These are phyloP conservation scores for Listronotus oregonensis DNA, from an alignment of 1,140 invertebrate genomes.

Conservation along the genomic window DNA sequence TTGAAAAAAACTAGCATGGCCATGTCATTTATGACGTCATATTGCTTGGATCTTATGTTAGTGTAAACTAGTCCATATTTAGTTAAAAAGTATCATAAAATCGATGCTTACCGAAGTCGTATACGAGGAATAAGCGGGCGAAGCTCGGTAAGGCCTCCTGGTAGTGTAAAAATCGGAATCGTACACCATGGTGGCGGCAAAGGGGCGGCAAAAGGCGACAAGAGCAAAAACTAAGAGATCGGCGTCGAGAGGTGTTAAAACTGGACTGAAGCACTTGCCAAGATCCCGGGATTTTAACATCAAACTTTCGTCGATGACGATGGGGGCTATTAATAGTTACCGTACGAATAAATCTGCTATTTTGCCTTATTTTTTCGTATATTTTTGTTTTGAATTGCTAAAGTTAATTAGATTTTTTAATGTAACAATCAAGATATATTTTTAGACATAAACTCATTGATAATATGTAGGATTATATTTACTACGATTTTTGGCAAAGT, in stretches of 20 bases:
- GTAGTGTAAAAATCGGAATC: conserved; percentile 87
- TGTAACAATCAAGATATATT: neutral
- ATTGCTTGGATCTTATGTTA: neutral
- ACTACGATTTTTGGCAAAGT: no score
- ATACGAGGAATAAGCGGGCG: conserved; percentile 74
- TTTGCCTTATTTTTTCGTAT: conserved; percentile 16
- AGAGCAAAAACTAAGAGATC: conserved; percentile 36
- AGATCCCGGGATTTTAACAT: conserved; percentile 44
- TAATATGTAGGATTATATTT: no score
- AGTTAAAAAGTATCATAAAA: conserved; percentile 1
- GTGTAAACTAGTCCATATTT: conserved; percentile 9
- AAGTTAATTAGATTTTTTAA: conserved; percentile 2
- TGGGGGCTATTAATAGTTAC: conserved; percentile 23
- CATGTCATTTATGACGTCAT: no score
- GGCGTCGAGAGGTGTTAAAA: conserved; percentile 50
- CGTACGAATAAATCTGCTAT: conserved; percentile 25
- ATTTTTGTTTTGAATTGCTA: conserved; percentile 2
- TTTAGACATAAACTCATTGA: neutral
- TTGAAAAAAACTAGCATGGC: no score
- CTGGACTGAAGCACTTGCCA: conserved; percentile 43
- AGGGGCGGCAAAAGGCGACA: conserved; percentile 34
- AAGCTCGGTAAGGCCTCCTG: conserved; percentile 74
- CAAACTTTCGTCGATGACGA: conserved; percentile 33
- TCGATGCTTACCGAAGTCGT: conserved; percentile 74
- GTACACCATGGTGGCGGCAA: conserved; percentile 77